Conservation (phyloP, 2,113 vertebrate genomes). For the Rattus rattus region DNA sequence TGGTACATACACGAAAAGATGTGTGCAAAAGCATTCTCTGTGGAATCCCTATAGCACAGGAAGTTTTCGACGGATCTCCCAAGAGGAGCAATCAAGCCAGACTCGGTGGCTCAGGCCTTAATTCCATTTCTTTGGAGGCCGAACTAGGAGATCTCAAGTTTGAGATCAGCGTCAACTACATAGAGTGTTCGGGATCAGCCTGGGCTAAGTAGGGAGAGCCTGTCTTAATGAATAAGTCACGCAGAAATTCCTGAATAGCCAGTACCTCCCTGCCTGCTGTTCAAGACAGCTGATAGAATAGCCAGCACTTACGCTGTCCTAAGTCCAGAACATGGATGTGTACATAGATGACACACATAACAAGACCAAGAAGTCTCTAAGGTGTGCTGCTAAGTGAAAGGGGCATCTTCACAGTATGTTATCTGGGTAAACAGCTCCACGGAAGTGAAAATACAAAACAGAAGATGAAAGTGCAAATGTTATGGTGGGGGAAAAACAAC, state of each 20-base stretch:
- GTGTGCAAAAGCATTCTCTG: neutral
- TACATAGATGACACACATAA: neutral
- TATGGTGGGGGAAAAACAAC: neutral
- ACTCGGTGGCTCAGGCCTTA: neutral
- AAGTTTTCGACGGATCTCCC: no score
- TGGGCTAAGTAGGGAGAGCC: neutral
- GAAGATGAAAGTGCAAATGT: neutral
- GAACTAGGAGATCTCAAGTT: neutral
- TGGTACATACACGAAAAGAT: neutral
- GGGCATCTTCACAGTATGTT: no score
- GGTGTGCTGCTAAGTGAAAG: neutral
- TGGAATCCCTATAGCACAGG: neutral
- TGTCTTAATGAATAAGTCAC: neutral
- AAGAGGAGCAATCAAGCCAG: neutral
- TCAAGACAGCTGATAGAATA: neutral
- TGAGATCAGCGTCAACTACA: neutral
- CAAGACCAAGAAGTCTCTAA: neutral
- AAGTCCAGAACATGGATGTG: neutral
- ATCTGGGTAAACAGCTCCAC: neutral
- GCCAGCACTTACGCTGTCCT: no score
- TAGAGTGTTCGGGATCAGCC: neutral
- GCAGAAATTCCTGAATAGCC: neutral
- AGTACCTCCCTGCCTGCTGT: neutral
- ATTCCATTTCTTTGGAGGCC: neutral
- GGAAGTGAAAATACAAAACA: neutral